Base-by-base conservation (phyloP, 2,888 invertebrate genomes). In the Schizaphis graminum region DNA sequence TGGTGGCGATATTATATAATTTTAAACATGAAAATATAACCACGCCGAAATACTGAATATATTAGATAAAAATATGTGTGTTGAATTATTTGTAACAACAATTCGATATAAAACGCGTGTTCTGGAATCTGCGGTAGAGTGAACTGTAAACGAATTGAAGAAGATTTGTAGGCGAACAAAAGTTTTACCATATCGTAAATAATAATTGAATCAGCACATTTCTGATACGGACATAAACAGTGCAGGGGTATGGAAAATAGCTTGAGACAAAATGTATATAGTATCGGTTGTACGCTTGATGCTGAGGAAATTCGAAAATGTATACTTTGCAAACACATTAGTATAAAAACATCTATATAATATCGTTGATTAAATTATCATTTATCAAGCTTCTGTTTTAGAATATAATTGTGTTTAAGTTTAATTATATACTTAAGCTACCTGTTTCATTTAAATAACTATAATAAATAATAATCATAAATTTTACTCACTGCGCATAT, bases 161-260 rank as follows among this genome's bases (percentile, higher is more conserved):
- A 49, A 61, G 87, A 88, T 92, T 87, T 35, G 49, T 87, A 61
- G 24, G n/a, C n/a, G n/a, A 28, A 53, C 41, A 85, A 89, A 93
- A 89, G 77, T 93, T 93, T 93, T 61, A 47, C 28, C 56, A 89
- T 85, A 89, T 93, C 93, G 57, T 93, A 93, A 93, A 90, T 93
- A 90, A 93, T 93, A 93, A 93, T 93, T 85, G 93, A 93, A 93
- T 49, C 86, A 85, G 28, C 53, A 47, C 53, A 86, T 87, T 87
- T 92, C 67, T 67, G 92, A 92, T 92, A 67, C 61, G 41, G 53
- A 92, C 49, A 41, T 56, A 28, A 56, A 26, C 24, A 35, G 61
- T 61, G 35, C 7, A n/a, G 35, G 44, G 44, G 56, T 67, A 53
- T 49, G 92, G 92, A 67, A 87, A 92, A 88, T 67, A 67, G 87